These are phyloP conservation scores for Astyanax mexicanus DNA, from an alignment of 2,797 vertebrate genomes.

Conservation along the genomic window DNA sequence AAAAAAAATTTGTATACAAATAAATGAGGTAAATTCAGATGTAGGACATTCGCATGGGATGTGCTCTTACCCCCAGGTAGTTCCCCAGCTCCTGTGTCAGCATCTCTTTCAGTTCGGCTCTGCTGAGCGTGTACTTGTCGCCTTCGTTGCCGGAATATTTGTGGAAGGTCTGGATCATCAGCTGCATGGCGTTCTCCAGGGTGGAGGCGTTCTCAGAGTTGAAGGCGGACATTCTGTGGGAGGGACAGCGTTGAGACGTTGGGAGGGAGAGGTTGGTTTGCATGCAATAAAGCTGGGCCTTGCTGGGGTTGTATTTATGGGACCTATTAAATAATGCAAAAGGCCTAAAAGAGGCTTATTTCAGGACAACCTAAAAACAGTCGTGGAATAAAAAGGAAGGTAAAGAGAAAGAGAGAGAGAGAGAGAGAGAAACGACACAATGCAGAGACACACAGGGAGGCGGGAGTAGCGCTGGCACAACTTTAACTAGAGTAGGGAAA, in stretches of 20 bases:
- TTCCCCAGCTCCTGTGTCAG: constrained; percentile 78
- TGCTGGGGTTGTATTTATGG: background rate
- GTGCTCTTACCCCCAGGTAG: constrained; percentile 83
- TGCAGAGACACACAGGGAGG: background rate
- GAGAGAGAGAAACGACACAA: background rate
- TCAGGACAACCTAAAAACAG: background rate
- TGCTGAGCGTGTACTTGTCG: constrained; percentile 83
- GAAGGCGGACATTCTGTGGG: constrained; percentile 75
- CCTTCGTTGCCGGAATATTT: constrained; percentile 85
- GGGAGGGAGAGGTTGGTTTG: background rate
- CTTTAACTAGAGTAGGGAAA: constrained; percentile 51
- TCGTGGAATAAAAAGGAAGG: background rate
- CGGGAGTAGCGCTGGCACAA: background rate
- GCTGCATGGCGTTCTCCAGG: constrained; percentile 83
- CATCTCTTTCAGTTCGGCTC: constrained; percentile 80
- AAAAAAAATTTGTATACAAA: no score
- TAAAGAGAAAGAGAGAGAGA: background rate
- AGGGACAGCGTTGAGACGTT: constrained; percentile 4
- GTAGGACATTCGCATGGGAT: background rate
- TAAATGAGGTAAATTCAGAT: no score
- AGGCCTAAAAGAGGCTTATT: constrained; percentile 3
- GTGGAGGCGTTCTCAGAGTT: constrained; percentile 77
- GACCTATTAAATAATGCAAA: constrained; percentile 14
- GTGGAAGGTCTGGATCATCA: constrained; percentile 85
- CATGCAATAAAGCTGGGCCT: background rate